A percentile compares a stretch with the other conserved stretches of the same genome.
phyloP scores from a whole-genome alignment of 2,797 vertebrate genomes.

The Molossus molossus region DNA sequence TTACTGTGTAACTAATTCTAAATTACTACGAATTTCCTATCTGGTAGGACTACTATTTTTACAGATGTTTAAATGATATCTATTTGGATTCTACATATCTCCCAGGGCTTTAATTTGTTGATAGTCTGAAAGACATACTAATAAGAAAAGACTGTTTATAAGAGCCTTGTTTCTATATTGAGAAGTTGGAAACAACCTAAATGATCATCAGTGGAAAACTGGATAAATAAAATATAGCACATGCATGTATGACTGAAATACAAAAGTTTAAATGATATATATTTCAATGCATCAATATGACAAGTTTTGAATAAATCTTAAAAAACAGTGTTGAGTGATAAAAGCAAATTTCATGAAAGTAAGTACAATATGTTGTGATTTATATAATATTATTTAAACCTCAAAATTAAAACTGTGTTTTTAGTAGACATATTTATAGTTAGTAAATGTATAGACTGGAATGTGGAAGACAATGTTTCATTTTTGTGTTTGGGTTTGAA shows the following conservation, averaged over 20 bases:
- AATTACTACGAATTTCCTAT: constrained; percentile 6
- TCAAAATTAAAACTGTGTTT: constrained; percentile 23
- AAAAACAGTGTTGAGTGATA: neutral
- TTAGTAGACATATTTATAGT: neutral
- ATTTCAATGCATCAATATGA: neutral
- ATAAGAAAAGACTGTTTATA: constrained; percentile 18
- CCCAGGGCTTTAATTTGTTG: neutral
- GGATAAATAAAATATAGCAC: neutral
- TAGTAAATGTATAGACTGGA: constrained; percentile 42
- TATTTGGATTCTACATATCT: neutral
- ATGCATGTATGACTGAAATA: neutral
- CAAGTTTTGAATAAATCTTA: constrained; percentile 41
- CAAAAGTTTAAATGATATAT: constrained; percentile 28
- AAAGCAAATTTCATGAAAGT: constrained; percentile 36
- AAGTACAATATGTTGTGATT: constrained; percentile 49
- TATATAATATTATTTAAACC: constrained; percentile 48
- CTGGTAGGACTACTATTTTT: neutral
- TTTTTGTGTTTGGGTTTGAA: constrained; percentile 52
- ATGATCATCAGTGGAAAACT: neutral
- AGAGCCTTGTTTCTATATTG: neutral
- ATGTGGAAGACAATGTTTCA: constrained; percentile 5
- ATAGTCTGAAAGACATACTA: neutral
- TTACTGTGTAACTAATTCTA: neutral
- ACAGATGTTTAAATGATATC: neutral
- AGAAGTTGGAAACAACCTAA: constrained; percentile 14